A percentile compares a stretch with the other conserved stretches of the same genome.
phyloP scores from a whole-genome alignment of 2,888 invertebrate genomes.

The Caenorhabditis macrosperma region DNA sequence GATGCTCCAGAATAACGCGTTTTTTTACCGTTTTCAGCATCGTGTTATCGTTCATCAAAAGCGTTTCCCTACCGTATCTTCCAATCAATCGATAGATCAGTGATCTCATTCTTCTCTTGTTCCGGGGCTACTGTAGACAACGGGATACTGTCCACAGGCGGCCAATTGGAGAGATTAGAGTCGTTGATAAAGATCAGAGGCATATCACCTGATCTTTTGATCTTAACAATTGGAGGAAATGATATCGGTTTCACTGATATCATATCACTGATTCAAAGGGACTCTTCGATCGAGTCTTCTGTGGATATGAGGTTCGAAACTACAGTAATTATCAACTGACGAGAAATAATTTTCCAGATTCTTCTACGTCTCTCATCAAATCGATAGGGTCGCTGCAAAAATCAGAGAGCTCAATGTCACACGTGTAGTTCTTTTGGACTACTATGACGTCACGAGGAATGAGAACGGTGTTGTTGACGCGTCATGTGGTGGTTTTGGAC shows the following conservation, averaged over 20 bases:
- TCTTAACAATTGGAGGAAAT: constrained; percentile 76
- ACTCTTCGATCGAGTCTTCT: constrained; percentile 25
- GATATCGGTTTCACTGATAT: constrained; percentile 77
- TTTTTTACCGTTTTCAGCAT: constrained; percentile 54
- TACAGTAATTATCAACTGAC: neutral
- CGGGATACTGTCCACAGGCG: constrained; percentile 65
- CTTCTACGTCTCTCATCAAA: constrained; percentile 67
- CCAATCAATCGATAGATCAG: constrained; percentile 36
- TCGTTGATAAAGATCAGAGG: constrained; percentile 43
- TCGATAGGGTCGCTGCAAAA: constrained; percentile 63
- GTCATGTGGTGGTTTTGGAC: constrained; percentile 67
- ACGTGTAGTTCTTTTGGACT: constrained; percentile 69
- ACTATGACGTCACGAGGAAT: constrained; percentile 75
- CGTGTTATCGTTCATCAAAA: constrained; percentile 67
- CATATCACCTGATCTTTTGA: constrained; percentile 68
- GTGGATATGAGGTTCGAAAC: constrained; percentile 53
- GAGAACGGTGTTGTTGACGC: constrained; percentile 72
- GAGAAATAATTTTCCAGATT: constrained; percentile 53
- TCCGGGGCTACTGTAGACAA: constrained; percentile 71
- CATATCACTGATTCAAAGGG: constrained; percentile 63
- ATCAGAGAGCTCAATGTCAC: constrained; percentile 38
- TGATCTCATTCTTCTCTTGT: constrained; percentile 75
- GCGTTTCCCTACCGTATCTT: constrained; percentile 67
- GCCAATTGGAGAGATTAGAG: constrained; percentile 52
- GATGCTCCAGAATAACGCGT: neutral